Percentiles rank a stretch among this genome's conserved stretches.
Conservation (phyloP, 2,113 vertebrate species). For the Gracilinanus agilis region DNA sequence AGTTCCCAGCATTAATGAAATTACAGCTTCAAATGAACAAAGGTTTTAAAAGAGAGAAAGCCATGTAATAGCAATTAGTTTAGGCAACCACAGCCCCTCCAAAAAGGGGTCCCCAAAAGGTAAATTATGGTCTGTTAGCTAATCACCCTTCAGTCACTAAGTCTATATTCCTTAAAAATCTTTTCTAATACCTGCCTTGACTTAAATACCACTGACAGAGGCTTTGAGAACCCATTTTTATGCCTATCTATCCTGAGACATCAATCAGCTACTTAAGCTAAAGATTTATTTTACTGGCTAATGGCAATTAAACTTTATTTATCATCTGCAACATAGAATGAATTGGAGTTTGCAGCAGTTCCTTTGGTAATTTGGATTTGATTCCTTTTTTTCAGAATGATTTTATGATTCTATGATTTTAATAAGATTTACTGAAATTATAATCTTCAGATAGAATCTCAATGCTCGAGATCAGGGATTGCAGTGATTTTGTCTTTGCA, state of each 20-base stretch:
- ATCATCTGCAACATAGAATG: not conserved
- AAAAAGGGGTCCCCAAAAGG: not conserved
- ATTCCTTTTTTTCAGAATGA: not conserved
- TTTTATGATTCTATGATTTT: not conserved
- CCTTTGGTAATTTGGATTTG: not conserved
- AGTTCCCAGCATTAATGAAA: not conserved
- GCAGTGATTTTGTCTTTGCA: not conserved
- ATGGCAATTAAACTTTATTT: not conserved
- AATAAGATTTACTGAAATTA: not conserved
- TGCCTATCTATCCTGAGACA: not conserved
- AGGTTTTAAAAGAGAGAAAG: not conserved
- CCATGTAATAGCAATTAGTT: not conserved
- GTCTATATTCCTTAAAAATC: not conserved
- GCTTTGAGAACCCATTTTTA: not conserved
- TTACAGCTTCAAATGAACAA: not conserved
- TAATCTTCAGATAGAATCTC: not conserved
- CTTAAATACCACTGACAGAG: not conserved
- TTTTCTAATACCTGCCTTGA: not conserved
- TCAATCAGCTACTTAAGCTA: not conserved
- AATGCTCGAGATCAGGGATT: not conserved
- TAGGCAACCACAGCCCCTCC: not conserved
- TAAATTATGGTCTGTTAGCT: not conserved
- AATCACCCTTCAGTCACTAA: not conserved
- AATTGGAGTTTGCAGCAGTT: not conserved
- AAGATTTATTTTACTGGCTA: not conserved